Evolutionary conservation across 2,113 vertebrate genomes (phyloP).

Genomic region (Fregata magnificens): DNA sequence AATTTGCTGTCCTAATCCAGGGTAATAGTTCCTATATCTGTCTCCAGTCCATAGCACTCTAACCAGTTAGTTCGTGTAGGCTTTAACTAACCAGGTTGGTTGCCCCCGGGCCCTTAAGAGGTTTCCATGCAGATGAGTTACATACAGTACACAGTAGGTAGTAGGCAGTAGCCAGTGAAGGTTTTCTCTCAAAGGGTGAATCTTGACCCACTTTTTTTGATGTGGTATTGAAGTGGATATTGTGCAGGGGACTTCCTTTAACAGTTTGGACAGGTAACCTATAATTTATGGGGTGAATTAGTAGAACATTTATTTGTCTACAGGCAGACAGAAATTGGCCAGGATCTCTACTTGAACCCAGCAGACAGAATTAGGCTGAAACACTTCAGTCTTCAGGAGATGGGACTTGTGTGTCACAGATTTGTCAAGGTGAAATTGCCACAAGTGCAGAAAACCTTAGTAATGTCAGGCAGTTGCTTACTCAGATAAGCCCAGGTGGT

Average conservation of each 20-base stretch:
- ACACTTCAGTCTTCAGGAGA: not conserved
- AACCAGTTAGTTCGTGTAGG: not conserved
- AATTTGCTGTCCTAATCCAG: not conserved
- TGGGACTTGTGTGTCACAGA: not conserved
- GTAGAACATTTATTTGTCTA: not conserved
- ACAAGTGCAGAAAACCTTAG: not conserved
- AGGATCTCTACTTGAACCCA: not conserved
- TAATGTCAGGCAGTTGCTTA: not conserved
- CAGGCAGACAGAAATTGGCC: not conserved
- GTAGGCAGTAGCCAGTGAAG: not conserved
- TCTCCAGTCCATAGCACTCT: not conserved
- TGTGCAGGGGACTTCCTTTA: not conserved
- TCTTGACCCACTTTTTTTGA: not conserved
- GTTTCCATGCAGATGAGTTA: not conserved
- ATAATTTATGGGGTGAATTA: not conserved
- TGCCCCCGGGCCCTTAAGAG: not conserved
- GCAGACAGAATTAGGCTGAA: not conserved
- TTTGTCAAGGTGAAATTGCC: not conserved
- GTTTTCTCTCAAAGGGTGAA: not conserved
- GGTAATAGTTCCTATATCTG: not conserved
- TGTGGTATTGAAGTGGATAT: not conserved
- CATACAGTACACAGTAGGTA: not conserved
- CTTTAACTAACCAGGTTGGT: not conserved
- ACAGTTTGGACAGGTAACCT: not conserved
- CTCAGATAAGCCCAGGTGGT: not conserved